Evolutionary conservation across 1,140 invertebrate species (phyloP).

Genomic region (Drosophila asahinai): DNA sequence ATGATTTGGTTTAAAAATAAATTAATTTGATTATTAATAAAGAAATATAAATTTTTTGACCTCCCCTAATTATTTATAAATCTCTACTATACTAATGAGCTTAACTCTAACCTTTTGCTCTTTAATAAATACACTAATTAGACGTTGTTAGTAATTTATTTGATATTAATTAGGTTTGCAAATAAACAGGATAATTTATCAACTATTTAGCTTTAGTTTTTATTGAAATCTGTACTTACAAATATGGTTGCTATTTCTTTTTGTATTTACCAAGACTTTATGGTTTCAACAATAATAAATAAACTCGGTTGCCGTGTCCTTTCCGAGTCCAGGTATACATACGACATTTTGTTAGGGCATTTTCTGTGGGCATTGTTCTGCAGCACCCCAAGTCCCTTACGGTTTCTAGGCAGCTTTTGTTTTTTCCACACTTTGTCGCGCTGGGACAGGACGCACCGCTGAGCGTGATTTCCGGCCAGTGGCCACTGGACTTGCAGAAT

Average conservation of each 20-base stretch:
- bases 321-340: not conserved
- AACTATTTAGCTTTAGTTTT: no score
- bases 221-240: no score
- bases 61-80: conserved; percentile 1
- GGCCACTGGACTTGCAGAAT: conserved; percentile 32
- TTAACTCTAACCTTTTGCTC: no score
- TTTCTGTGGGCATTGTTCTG: conserved; percentile 8
- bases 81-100: not conserved
- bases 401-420: conserved; percentile 39
- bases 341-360: not conserved
- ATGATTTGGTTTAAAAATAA: not conserved
- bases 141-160: not conserved
- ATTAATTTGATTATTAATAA: not conserved
- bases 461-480: conserved; percentile 77
- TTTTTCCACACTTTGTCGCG: conserved; percentile 61
- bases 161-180: not conserved
- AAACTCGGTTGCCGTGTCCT: no score
- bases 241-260: no score
- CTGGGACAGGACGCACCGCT: conserved; percentile 43
- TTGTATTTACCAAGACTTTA: no score
- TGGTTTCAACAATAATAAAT: no score
- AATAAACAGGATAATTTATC: not conserved
- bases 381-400: not conserved
- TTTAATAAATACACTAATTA: conserved; percentile 8
- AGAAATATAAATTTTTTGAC: not conserved